Percentiles rank a stretch among this genome's conserved stretches.
These are phyloP conservation scores for Netelia fuscicornis DNA, from an alignment of 2,888 invertebrate species.

Conservation along the genomic window DNA sequence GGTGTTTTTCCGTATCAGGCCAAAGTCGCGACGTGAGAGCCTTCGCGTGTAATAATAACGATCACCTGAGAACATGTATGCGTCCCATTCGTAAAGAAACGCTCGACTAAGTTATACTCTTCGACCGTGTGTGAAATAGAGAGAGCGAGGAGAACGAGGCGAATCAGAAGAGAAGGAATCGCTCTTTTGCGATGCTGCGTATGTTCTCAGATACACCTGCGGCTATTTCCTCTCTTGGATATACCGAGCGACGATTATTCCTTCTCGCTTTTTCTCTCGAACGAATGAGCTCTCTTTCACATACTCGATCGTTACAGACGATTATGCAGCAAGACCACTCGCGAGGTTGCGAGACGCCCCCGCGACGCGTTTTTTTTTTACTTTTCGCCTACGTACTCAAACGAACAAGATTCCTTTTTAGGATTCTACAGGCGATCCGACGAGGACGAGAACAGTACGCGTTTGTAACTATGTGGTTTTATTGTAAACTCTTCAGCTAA, in stretches of 20 bases:
- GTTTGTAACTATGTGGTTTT: slow-evolving; percentile 9
- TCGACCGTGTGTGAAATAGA: neutral
- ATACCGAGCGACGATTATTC: slow-evolving; percentile 24
- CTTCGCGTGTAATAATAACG: slow-evolving; percentile 51
- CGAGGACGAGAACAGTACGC: slow-evolving; percentile 33
- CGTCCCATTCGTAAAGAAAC: slow-evolving; percentile 25
- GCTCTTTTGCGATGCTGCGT: slow-evolving; percentile 52
- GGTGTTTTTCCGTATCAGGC: slow-evolving; percentile 66
- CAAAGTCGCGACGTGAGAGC: slow-evolving; percentile 56
- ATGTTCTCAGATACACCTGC: slow-evolving; percentile 66
- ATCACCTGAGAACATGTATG: slow-evolving; percentile 26
- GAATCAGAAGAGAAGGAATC: slow-evolving; percentile 46
- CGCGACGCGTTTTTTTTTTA: slow-evolving; percentile 47
- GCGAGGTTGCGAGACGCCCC: slow-evolving; percentile 61
- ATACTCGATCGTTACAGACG: slow-evolving; percentile 26
- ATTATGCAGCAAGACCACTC: slow-evolving; percentile 35
- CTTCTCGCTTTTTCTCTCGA: slow-evolving; percentile 25
- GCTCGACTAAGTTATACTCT: neutral
- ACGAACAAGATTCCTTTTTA: slow-evolving; percentile 69
- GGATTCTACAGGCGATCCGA: slow-evolving; percentile 62
- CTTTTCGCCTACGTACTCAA: slow-evolving; percentile 66
- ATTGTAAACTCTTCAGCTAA: neutral
- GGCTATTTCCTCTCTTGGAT: slow-evolving; percentile 69
- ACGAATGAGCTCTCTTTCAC: slow-evolving; percentile 24
- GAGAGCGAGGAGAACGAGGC: slow-evolving; percentile 16